Evolutionary conservation across 2,797 vertebrate genomes (phyloP), one percentile per base, ranked within the genome.

Genomic region (Enteromius afrohamiltoni): DNA sequence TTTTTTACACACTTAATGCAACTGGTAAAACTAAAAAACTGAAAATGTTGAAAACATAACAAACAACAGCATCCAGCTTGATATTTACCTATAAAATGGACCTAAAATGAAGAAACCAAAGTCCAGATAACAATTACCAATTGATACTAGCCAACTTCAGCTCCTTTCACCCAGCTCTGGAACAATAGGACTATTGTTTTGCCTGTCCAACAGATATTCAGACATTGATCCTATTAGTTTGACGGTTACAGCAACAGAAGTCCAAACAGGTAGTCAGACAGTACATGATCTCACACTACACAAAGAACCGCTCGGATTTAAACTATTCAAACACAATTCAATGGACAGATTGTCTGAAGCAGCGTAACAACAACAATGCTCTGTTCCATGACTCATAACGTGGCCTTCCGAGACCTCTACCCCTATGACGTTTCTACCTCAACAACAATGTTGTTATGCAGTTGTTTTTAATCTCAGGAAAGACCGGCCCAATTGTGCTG

Each of bases 401-500:
- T 82, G 69, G 55, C 51, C 55, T 4, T 74, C 69, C 26, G 80
- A 74, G 80, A 73, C 37, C 40, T 70, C 26, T 31, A 71, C 68
- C 71, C 79, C 68, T 53, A 16, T 31, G 68, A 49, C 26, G 21
- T n/a, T 40, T 64, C n/a, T 34, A 74, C 14, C 5, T 11, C 26
- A 65, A 74, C 55, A 74, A 82, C 13, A 64, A 74, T 65, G 70
- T 17, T 82, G 58, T 82, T 51, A 82, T 81, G 79, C 19, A 7
- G 13, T 19, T 65, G 58, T 82, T 65, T 51, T 74, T 53, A 49
- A 47, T 58, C 79, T 62, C 51, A 31, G 34, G 67, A 58, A 47
- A 49, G 29, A n/a, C 40, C 40, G 37, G 6, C 29, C n/a, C 6
- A 51, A 58, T 53, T 40, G 34, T 58, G 23, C n/a, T 26, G 37